Conservation (phyloP, 2,797 vertebrate species). For the Borostomias antarcticus region DNA sequence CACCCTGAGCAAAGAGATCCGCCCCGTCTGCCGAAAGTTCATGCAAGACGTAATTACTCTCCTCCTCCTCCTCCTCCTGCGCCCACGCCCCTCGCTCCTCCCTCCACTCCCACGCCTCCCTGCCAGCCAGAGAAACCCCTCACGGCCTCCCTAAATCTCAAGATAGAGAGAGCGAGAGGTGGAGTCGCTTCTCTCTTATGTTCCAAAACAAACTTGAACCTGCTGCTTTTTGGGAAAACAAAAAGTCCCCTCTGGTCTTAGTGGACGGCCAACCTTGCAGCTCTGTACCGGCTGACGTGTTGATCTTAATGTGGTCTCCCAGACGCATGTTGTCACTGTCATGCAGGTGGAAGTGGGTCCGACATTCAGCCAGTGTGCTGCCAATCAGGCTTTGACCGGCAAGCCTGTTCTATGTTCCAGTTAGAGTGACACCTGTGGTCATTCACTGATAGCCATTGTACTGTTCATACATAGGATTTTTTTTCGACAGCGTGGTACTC, state of each 20-base stretch:
- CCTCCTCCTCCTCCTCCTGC: slow-evolving; percentile 60
- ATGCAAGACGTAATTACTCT: slow-evolving; percentile 88
- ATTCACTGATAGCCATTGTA: too few relatives aligned
- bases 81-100: slow-evolving; percentile 46
- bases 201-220: slow-evolving; percentile 6
- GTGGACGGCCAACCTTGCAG: too few relatives aligned
- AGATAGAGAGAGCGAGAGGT: neutral
- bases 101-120: slow-evolving; percentile 27
- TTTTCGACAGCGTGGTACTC: too few relatives aligned
- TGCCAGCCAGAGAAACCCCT: slow-evolving; percentile 21
- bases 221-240: too few relatives aligned
- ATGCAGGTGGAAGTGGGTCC: neutral
- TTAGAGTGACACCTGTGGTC: neutral
- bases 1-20: slow-evolving; percentile 86
- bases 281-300: neutral
- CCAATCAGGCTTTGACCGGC: too few relatives aligned
- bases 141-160: slow-evolving; percentile 24
- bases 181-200: neutral
- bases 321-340: neutral
- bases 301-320: neutral
- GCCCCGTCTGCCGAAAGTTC: slow-evolving; percentile 87
- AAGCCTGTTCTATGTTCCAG: neutral
- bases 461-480: too few relatives aligned
- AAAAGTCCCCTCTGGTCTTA: too few relatives aligned
- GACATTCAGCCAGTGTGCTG: neutral